Base-by-base conservation (phyloP, 2,797 vertebrate species). In the Pseudochirops corinnae region DNA sequence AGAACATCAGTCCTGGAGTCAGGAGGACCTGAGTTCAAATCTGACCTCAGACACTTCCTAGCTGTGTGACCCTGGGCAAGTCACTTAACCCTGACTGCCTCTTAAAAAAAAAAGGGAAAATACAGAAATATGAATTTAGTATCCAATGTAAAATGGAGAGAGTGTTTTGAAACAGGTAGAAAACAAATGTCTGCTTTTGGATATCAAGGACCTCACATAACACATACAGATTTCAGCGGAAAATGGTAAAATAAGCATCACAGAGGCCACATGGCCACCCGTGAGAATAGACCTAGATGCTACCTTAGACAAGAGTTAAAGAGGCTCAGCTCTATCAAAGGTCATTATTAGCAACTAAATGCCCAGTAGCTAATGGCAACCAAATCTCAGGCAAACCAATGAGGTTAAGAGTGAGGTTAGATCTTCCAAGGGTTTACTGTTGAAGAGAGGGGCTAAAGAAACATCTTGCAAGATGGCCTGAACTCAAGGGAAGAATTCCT, bases 281-380 rank as follows among this genome's bases (percentile, higher is more conserved):
- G 67, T 55, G 90, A 92, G 33, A 90, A 1, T 56, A 7, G 52
- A 58, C 12, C 31, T 31, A 46, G 5, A 93, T 53, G 87, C 50
- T n/a, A 95, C 91, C 21, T n/a, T 96, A 52, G 46, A 82, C n/a
- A 82, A 82, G 67, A 39, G n/a, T 82, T 82, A 74, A 74, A 39
- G n/a, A 74, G n/a, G 67, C 67, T 39, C 67, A 39, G n/a, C n/a
- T 24, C 74, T 46, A 82, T 82, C 39, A 46, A 82, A 46, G 39
- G 9, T 87, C 39, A 87, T 10, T 4, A 87, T 87, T 50, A 46
- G 24, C 39, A 87, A 87, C 0, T 87, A 50, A 33, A 46, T 50
- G 10, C 39, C 74, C 50, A 26, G 74, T 11, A 26, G 74, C 21
- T 87, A 50, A 87, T 46, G 74, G 18, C n/a, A 74, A 74, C 7